Evolutionary conservation across 2,888 invertebrate species (phyloP), one percentile per base, ranked within the genome.

Genomic region (Scaptodrosophila latifasciaeformis): DNA sequence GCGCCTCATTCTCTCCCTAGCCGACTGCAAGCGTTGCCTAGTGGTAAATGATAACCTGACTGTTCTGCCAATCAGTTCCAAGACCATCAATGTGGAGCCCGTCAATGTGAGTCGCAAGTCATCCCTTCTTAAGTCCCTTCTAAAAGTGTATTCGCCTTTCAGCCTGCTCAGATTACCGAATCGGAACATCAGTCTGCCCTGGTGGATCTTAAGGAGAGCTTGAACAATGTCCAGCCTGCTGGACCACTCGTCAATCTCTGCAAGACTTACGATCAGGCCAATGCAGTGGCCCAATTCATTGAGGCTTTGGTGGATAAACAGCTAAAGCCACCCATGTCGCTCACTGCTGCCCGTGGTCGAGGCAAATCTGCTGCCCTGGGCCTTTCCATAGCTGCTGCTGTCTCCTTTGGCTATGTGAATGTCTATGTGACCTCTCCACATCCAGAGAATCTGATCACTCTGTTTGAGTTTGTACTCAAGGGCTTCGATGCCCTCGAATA

Each of bases 281-380:
- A 96, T 72, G 95, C 96, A 0, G 89, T 99, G 1, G 88, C 97
- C 1, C 96, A 96, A 72, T 96, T 99, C 80, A 93, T 99, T 61
- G 97, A 99, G 82, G 95, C 96, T 0, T 91, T 99, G 43, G 96
- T 97, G 4, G 99, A 99, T 74, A 98, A 97, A 87, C 89, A 90
- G 60, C 83, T 90, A 1, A 89, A 90, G 89, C 94, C 96, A 0
- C 99, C 98, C 0, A 96, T 98, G 50, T 95, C 96, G 1, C 87
- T 99, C 57, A 99, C 99, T 0, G 99, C 99, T 13, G 94, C 97
- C 3, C 90, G 99, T 88, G 99, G 99, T 30, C 90, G 99, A 51
- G 99, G 99, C 65, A 99, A 99, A 88, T 99, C 99, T 0, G 99
- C 99, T 0, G 96, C 98, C 2, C 88, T 99, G 37, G 99, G 99